Conservation (phyloP, 2,797 vertebrate genomes). For the Eulemur rubriventer region DNA sequence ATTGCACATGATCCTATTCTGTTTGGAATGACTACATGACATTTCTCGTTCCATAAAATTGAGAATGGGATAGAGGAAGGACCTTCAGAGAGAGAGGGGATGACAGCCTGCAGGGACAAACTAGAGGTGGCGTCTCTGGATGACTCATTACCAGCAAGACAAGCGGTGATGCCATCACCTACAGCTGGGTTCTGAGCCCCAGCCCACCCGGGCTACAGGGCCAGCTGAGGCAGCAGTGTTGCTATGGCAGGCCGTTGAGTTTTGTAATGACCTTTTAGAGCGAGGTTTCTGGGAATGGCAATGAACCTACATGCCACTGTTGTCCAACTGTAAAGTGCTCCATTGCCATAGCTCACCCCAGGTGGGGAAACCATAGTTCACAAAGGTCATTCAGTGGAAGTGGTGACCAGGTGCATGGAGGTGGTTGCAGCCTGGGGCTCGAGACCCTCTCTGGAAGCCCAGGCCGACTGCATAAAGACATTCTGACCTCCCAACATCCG, state of each 20-base stretch:
- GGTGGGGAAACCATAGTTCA: background rate
- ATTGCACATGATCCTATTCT: background rate
- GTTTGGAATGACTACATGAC: background rate
- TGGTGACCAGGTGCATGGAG: background rate
- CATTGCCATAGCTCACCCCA: background rate
- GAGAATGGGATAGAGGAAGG: too few species aligned
- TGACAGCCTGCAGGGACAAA: background rate
- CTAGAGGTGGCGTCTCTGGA: background rate
- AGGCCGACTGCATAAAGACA: background rate
- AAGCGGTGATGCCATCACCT: background rate
- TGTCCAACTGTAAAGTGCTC: background rate
- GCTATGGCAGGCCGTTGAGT: background rate
- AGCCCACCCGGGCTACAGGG: background rate
- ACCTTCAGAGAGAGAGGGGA: background rate
- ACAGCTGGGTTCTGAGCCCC: background rate
- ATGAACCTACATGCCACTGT: background rate
- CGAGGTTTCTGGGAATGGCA: background rate
- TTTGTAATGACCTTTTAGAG: background rate
- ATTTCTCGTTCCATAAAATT: background rate
- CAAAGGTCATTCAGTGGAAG: background rate
- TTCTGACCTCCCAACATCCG: background rate
- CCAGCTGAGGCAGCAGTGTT: background rate
- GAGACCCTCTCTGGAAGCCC: background rate
- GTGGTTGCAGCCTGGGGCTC: background rate
- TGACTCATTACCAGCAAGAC: background rate